phyloP scores from a whole-genome alignment of 2,888 invertebrate genomes.

The Drosophila basisetae region DNA sequence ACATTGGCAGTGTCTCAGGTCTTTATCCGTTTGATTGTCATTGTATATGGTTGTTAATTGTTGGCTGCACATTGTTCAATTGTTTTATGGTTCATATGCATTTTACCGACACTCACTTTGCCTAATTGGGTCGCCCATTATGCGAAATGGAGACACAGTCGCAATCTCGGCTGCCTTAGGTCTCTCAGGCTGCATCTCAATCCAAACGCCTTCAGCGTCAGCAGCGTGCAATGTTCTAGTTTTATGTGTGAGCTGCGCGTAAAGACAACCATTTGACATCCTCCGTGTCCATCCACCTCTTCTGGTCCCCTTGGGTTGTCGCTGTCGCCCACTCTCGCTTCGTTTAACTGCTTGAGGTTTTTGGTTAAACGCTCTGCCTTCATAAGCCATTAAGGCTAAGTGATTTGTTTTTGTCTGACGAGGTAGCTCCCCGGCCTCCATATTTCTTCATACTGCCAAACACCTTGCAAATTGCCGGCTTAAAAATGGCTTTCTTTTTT shows the following conservation, averaged over 20 bases:
- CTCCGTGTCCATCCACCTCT: conserved; percentile 13
- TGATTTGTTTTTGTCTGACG: conserved; percentile 80
- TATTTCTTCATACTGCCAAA: conserved; percentile 25
- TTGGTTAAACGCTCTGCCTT: conserved; percentile 79
- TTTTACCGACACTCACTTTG: conserved; percentile 77
- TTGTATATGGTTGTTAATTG: conserved; percentile 62
- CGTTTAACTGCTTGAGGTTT: conserved; percentile 79
- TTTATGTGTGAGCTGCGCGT: conserved; percentile 52
- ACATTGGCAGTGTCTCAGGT: conserved; percentile 2
- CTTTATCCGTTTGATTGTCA: conserved; percentile 36
- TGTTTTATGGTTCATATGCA: conserved; percentile 81
- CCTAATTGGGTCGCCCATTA: conserved; percentile 84
- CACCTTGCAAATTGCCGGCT: conserved; percentile 75
- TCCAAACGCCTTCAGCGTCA: conserved; percentile 25
- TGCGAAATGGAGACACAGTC: conserved; percentile 47
- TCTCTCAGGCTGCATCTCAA: conserved; percentile 13
- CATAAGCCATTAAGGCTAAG: conserved; percentile 84
- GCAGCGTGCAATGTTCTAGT: conserved; percentile 69
- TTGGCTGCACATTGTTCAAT: conserved; percentile 74
- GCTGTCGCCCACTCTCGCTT: conserved; percentile 45
- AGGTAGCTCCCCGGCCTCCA: conserved; percentile 20
- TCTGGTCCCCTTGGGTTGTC: conserved; percentile 7
- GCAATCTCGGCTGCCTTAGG: conserved; percentile 13
- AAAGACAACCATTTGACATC: conserved; percentile 78
- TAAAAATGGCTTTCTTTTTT: conserved; percentile 26